phyloP scores from a whole-genome alignment of 1,140 invertebrate species.

The Drosophila subobscura region DNA sequence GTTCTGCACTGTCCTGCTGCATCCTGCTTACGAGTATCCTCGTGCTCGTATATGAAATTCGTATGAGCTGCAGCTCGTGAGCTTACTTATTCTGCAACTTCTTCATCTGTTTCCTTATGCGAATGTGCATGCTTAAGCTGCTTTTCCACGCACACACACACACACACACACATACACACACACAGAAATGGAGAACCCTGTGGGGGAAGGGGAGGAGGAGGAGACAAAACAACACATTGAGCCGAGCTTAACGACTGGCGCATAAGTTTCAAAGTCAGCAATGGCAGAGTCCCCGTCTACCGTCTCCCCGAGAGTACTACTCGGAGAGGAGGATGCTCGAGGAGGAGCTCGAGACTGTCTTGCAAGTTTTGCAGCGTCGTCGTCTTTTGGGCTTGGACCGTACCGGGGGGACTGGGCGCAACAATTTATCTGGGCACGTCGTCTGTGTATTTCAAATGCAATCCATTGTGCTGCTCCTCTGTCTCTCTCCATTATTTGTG shows the following conservation, averaged over 20 bases:
- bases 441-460: constrained; percentile 67
- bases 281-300: constrained; percentile 31
- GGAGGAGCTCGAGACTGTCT: constrained; percentile 33
- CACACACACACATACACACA: constrained; percentile 26
- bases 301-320: not conserved
- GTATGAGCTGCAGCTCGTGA: constrained; percentile 51
- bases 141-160: constrained; percentile 42
- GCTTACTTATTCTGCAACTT: constrained; percentile 79
- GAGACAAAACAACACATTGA: constrained; percentile 49
- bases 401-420: constrained; percentile 22
- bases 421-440: constrained; percentile 73
- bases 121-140: constrained; percentile 70
- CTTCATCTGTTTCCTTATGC: constrained; percentile 72
- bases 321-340: no score
- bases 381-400: constrained; percentile 43
- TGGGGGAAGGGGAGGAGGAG: constrained; percentile 1
- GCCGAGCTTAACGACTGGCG: constrained; percentile 68
- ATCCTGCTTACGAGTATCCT: constrained; percentile 8
- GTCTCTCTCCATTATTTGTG: constrained; percentile 6
- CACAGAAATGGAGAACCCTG: not conserved
- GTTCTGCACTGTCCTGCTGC: no score
- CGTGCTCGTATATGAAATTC: constrained; percentile 45
- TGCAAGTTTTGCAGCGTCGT: constrained; percentile 66
- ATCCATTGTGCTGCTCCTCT: constrained; percentile 40
- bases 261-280: constrained; percentile 77